These are phyloP conservation scores for Nothoprocta pentlandii DNA, from an alignment of 2,113 vertebrate species.

Conservation along the genomic window DNA sequence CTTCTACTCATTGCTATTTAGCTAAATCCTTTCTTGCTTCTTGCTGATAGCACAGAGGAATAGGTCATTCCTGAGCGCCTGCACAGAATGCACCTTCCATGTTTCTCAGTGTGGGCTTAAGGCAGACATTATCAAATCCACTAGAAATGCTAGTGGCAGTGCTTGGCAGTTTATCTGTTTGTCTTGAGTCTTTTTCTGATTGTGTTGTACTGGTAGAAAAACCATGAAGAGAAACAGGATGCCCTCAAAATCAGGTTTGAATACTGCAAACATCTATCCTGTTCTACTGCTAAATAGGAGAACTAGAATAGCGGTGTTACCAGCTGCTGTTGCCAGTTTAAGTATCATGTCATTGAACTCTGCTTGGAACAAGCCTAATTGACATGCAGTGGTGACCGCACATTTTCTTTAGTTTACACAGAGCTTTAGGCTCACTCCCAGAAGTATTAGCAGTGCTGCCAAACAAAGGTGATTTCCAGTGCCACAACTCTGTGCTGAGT, in stretches of 20 bases:
- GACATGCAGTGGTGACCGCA: not conserved
- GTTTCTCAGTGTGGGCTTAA: not conserved
- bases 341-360: not conserved
- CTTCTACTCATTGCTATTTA: not conserved
- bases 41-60: not conserved
- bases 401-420: not conserved
- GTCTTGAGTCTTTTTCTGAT: not conserved
- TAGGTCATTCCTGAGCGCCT: not conserved
- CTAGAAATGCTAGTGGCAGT: not conserved
- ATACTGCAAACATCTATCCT: not conserved
- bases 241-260: not conserved
- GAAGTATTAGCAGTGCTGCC: not conserved
- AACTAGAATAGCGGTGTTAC: not conserved
- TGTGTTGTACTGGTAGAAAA: not conserved
- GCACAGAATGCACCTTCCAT: not conserved
- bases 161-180: not conserved
- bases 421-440: not conserved
- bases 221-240: not conserved
- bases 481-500: not conserved
- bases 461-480: not conserved
- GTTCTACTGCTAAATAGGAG: not conserved
- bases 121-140: not conserved
- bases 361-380: conserved; percentile 15
- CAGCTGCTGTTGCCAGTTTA: conserved; percentile 19
- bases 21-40: not conserved